Evolutionary conservation across 2,888 invertebrate genomes (phyloP), one percentile per base, ranked within the genome.

Genomic region (Metalampra italica): DNA sequence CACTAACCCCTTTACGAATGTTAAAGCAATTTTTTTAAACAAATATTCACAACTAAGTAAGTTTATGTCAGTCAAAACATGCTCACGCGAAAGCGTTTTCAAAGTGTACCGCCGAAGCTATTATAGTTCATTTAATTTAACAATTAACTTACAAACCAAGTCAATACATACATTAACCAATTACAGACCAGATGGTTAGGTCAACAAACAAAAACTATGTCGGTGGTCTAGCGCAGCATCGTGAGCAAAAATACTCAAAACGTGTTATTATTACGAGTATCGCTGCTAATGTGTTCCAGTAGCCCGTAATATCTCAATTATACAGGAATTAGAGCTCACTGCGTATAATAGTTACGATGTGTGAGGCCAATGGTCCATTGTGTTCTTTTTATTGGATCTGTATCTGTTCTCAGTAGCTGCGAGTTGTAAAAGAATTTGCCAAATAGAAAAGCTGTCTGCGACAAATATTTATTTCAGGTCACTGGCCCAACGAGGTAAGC

Each of bases 261-360:
- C 64, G 55, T 59, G 58, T 64, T 56, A 59, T 61, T 65, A 58
- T 52, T 59, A 37, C 47, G 52, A 43, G 40, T 7, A 9, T 11
- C 34, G 11, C 15, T 34, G 42, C 46, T 57, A 57, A 57, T 58
- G 57, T 50, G 38, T 47, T 54, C 48, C 44, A 54, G 56, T 50
- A 51, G 48, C 41, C 32, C 40, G 48, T 51, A 66, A 63, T 66
- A 53, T 62, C 59, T 59, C 57, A 60, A 66, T 63, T 52, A 41
- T 7, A 22, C 9, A 11, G 29, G 8, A 13, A 30, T 39, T 39
- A 39, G 39, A 3, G 9, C n/a, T 36, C 3, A n/a, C n/a, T 36
- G n/a, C 36, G 36, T n/a, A 22, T 36, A 36, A 36, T 9, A n/a
- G 7, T 11, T 32, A 12, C 38, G 30, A 53, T 49, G 51, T 46